Evolutionary conservation across 2,113 vertebrate species (phyloP).

Genomic region (Casuarius casuarius): DNA sequence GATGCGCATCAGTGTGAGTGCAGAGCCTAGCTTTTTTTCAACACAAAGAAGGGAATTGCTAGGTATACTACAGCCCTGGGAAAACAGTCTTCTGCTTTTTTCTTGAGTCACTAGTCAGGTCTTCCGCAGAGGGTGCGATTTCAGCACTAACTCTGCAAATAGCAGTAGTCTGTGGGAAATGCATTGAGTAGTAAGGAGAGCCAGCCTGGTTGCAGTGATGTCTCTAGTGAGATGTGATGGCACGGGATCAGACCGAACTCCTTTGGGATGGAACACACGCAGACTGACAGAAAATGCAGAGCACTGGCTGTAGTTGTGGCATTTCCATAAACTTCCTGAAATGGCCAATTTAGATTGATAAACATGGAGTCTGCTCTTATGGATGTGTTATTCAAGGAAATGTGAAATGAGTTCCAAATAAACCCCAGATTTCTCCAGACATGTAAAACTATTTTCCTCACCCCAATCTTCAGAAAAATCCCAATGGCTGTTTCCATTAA

Average conservation of each 20-base stretch:
- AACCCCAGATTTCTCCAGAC: not conserved
- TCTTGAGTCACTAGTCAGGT: not conserved
- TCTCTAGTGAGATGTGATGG: not conserved
- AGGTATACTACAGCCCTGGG: not conserved
- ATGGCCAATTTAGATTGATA: not conserved
- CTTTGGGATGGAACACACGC: not conserved
- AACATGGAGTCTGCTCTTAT: not conserved
- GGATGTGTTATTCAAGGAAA: not conserved
- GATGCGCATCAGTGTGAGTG: not conserved
- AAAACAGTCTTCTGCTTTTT: not conserved
- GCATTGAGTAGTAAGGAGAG: accelerated
- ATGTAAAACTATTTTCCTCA: not conserved
- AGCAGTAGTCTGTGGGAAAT: not conserved
- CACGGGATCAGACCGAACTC: accelerated
- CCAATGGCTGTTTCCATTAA: not conserved
- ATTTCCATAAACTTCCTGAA: not conserved
- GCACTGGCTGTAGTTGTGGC: not conserved
- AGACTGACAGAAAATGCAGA: too few species aligned
- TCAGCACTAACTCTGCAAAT: not conserved
- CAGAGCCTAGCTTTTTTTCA: not conserved
- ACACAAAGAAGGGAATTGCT: not conserved
- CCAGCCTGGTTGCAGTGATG: not conserved
- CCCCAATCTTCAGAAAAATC: not conserved
- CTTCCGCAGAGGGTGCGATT: not conserved
- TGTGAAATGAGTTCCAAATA: not conserved